phyloP scores from a whole-genome alignment of 2,888 invertebrate genomes.

The Athalia circularis region DNA sequence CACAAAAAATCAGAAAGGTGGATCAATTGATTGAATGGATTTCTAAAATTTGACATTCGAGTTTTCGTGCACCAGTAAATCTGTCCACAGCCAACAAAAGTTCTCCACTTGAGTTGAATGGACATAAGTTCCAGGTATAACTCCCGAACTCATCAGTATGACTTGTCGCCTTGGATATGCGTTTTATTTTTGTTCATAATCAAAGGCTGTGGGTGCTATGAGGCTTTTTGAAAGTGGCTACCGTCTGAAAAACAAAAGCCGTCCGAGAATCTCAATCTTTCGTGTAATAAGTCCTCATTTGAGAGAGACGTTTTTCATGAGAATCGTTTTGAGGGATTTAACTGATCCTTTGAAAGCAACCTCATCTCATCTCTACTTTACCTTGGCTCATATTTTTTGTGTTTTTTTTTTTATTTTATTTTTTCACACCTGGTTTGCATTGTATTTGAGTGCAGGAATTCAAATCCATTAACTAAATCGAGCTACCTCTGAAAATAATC shows the following conservation, averaged over 20 bases:
- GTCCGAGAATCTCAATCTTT: too few relatives aligned
- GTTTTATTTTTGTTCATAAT: slow-evolving; percentile 27
- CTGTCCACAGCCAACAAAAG: slow-evolving; percentile 32
- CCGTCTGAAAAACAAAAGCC: neutral
- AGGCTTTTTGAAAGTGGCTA: neutral
- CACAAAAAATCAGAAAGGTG: too few relatives aligned
- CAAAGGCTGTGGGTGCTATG: neutral
- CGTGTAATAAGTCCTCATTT: neutral
- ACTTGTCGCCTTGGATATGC: slow-evolving; percentile 29
- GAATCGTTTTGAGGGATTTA: slow-evolving; percentile 13
- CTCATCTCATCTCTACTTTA: neutral
- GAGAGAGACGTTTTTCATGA: neutral
- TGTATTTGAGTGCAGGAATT: too few relatives aligned
- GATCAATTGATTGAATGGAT: neutral
- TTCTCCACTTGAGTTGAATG: slow-evolving; percentile 23
- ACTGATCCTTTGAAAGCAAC: slow-evolving; percentile 2
- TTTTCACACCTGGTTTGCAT: neutral
- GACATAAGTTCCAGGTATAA: slow-evolving; percentile 13
- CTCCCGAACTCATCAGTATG: slow-evolving; percentile 36
- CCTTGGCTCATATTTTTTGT: neutral
- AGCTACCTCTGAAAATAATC: too few relatives aligned
- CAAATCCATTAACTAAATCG: too few relatives aligned
- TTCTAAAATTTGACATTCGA: neutral
- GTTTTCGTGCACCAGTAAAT: neutral
- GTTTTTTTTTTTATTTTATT: neutral